Percentiles rank a stretch among this genome's conserved stretches.
These are phyloP conservation scores for Avahi laniger DNA, from an alignment of 2,797 vertebrate species.

Conservation along the genomic window DNA sequence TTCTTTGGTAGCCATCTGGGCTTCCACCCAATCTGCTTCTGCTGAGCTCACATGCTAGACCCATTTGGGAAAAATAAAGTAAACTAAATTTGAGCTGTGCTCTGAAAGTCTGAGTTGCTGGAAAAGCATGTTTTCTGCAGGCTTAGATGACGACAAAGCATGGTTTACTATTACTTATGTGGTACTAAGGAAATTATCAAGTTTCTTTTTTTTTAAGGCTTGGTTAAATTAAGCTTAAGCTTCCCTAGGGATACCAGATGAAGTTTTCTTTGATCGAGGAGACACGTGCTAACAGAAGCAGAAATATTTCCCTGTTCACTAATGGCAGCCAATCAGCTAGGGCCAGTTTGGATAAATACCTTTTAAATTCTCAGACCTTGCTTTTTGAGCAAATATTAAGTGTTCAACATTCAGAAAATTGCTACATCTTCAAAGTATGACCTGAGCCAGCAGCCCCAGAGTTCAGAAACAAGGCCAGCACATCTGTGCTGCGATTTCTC, in stretches of 20 bases:
- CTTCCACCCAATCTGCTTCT: constrained; percentile 76
- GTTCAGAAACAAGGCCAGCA: constrained; percentile 8
- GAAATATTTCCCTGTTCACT: not conserved
- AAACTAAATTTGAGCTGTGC: constrained; percentile 74
- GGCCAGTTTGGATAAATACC: not conserved
- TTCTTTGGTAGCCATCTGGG: constrained; percentile 77
- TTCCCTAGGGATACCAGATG: not conserved
- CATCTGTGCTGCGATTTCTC: constrained; percentile 37
- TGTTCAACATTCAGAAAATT: constrained; percentile 41
- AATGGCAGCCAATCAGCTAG: not conserved
- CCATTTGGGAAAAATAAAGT: constrained; percentile 69
- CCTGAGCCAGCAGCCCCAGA: constrained; percentile 3
- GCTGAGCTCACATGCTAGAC: constrained; percentile 76
- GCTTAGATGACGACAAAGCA: constrained; percentile 72
- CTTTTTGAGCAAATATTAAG: not conserved
- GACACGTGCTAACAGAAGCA: not conserved
- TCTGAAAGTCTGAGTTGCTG: constrained; percentile 73
- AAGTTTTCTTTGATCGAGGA: constrained; percentile 7
- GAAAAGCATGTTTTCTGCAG: constrained; percentile 75
- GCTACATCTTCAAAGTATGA: constrained; percentile 48
- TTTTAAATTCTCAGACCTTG: constrained; percentile 32
- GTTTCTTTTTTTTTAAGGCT: constrained; percentile 46
- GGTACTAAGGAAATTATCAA: constrained; percentile 54
- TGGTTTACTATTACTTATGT: constrained; percentile 69
- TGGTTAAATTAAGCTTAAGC: constrained; percentile 47